Percentiles rank a stretch among this genome's conserved stretches.
These are phyloP conservation scores for Spilogale gracilis DNA, from an alignment of 2,113 vertebrate species.

Conservation along the genomic window DNA sequence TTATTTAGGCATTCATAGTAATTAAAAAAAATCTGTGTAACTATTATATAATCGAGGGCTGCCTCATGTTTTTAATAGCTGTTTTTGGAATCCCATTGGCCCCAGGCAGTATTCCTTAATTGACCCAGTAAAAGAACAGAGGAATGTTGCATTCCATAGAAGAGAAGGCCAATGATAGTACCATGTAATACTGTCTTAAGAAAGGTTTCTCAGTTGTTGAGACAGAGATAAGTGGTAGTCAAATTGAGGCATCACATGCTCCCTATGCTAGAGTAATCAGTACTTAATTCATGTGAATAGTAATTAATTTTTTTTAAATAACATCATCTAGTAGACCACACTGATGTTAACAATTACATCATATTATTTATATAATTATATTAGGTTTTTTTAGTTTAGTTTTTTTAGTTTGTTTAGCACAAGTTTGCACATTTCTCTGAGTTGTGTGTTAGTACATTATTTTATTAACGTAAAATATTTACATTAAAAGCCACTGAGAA, in stretches of 20 bases:
- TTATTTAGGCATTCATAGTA: neutral
- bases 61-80: neutral
- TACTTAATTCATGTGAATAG: neutral
- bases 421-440: constrained; percentile 13
- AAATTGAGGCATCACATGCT: too few species aligned
- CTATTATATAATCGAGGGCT: neutral
- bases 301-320: neutral
- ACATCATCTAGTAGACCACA: neutral
- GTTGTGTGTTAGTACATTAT: neutral
- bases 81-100: neutral
- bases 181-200: neutral
- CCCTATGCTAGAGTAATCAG: neutral
- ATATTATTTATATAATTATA: neutral
- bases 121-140: neutral
- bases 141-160: neutral
- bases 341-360: neutral
- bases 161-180: neutral
- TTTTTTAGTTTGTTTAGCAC: neutral
- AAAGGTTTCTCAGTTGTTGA: neutral
- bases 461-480: neutral
- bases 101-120: neutral
- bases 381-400: neutral
- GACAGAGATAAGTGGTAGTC: neutral
- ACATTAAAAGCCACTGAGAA: neutral
- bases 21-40: neutral